These are phyloP conservation scores for Rhinophrynus dorsalis DNA, from an alignment of 2,797 vertebrate species.

Conservation along the genomic window DNA sequence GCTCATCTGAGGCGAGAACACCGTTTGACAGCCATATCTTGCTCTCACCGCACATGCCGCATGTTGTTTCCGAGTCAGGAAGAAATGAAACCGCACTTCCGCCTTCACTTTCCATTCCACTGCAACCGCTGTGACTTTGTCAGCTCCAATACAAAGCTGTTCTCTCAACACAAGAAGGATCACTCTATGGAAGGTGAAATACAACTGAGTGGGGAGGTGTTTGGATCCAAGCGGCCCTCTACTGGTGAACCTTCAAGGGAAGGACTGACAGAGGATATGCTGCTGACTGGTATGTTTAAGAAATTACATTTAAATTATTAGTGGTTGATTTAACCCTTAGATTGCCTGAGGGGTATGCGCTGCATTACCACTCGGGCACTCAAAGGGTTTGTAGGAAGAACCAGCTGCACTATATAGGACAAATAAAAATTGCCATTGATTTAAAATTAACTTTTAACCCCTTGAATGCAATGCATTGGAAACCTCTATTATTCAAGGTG, in stretches of 20 bases:
- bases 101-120: conserved; percentile 76
- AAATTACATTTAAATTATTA: no score
- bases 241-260: background rate
- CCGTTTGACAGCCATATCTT: conserved; percentile 62
- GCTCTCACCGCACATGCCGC: conserved; percentile 67
- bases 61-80: conserved; percentile 66
- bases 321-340: no score
- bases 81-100: conserved; percentile 75
- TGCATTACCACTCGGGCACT: no score
- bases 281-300: conserved; percentile 10
- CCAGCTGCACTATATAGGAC: no score
- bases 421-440: no score
- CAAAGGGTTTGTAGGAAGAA: background rate
- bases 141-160: conserved; percentile 70
- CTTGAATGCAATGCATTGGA: no score
- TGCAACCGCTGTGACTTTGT: conserved; percentile 73
- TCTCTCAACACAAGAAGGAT: conserved; percentile 69
- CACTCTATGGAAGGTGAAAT: conserved; percentile 45
- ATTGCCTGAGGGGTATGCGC: no score
- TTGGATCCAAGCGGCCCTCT: background rate
- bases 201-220: background rate
- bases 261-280: background rate
- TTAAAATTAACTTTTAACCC: no score
- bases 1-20: conserved; percentile 68
- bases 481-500: no score